phyloP scores from a whole-genome alignment of 2,113 vertebrate genomes.

The Ailuropoda melanoleuca region DNA sequence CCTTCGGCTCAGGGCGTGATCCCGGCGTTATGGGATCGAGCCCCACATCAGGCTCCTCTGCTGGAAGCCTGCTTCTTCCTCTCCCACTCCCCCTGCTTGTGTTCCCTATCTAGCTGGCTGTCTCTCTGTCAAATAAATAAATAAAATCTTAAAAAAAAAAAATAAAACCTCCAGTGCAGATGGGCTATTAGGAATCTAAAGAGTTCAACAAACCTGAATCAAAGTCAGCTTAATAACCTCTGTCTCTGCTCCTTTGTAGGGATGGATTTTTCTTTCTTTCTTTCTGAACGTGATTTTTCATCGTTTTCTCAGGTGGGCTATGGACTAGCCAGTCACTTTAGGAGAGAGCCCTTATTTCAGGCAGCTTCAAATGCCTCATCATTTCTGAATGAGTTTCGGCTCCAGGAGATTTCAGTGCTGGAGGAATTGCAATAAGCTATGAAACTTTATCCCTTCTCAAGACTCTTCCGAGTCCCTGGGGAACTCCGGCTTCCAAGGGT shows the following conservation, averaged over 20 bases:
- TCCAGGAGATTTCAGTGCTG: conserved; percentile 73
- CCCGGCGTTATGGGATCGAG: too few species aligned
- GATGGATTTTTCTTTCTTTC: background rate
- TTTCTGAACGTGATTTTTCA: background rate
- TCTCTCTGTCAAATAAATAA: too few species aligned
- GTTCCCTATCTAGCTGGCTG: too few species aligned
- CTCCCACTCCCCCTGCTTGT: too few species aligned
- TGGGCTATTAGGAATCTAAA: conserved; percentile 41
- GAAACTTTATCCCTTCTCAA: conserved; percentile 76
- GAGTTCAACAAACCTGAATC: conserved; percentile 48
- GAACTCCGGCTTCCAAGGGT: conserved; percentile 69
- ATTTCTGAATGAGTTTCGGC: conserved; percentile 74
- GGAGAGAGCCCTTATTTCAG: conserved; percentile 56
- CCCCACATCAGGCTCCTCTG: too few species aligned
- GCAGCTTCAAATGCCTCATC: conserved; percentile 70
- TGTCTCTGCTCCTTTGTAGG: background rate
- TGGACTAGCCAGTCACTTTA: conserved; percentile 47
- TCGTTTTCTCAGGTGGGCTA: conserved; percentile 65
- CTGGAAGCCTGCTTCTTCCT: too few species aligned
- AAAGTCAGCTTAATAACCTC: conserved; percentile 23
- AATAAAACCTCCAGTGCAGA: conserved; percentile 46
- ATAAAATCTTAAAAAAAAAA: too few species aligned
- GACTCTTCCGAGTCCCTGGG: conserved; percentile 69
- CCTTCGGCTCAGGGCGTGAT: too few species aligned
- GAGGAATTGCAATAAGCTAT: conserved; percentile 75